These are phyloP conservation scores for Perodicticus potto DNA, from an alignment of 2,797 vertebrate genomes.

Conservation along the genomic window DNA sequence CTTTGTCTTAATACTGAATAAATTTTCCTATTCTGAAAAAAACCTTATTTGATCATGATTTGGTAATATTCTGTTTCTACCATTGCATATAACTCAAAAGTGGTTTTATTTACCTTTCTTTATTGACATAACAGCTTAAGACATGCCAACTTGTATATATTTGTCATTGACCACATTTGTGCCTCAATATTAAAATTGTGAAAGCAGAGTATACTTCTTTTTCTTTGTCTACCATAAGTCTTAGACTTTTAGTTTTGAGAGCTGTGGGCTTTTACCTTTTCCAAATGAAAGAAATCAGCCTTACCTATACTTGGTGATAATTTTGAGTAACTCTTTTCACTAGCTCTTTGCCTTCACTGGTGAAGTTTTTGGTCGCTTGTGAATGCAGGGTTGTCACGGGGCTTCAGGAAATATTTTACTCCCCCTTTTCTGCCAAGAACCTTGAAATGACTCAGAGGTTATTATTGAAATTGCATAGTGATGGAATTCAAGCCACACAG, in stretches of 20 bases:
- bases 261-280: not conserved
- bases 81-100: not conserved
- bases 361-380: not conserved
- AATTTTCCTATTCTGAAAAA: not conserved
- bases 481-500: not conserved
- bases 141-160: not conserved
- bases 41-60: not conserved
- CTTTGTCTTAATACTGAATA: not conserved
- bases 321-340: not conserved
- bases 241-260: not conserved
- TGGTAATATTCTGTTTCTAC: not conserved
- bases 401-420: not conserved
- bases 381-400: not conserved
- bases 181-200: not conserved
- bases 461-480: not conserved
- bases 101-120: not conserved
- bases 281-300: not conserved
- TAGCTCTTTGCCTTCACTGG: not conserved
- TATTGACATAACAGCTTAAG: not conserved
- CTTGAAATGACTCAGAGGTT: not conserved
- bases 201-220: not conserved
- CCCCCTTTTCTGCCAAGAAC: not conserved
- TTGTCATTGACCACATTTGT: not conserved
- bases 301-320: not conserved
- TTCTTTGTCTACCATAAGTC: not conserved